Conservation (phyloP, 2,797 vertebrate species). For the Muscicapa striata region DNA sequence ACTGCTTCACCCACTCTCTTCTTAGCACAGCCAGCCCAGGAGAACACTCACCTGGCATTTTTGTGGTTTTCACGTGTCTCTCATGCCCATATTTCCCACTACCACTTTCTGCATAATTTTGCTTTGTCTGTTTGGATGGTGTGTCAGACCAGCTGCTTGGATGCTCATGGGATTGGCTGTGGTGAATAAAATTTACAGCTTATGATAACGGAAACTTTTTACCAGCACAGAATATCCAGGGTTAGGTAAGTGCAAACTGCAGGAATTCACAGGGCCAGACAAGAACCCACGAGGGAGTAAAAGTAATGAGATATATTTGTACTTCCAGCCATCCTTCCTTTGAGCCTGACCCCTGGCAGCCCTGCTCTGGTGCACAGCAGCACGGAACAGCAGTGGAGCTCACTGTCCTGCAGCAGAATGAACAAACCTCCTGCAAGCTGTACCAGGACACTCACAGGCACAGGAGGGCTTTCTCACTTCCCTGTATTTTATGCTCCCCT, state of each 20-base stretch:
- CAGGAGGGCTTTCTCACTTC: neutral
- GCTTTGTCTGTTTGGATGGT: neutral
- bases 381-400: neutral
- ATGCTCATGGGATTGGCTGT: neutral
- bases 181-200: neutral
- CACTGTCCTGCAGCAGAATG: neutral
- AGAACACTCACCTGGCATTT: neutral
- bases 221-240: neutral
- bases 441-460: neutral
- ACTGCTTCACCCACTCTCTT: neutral
- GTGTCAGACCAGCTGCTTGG: slow-evolving; percentile 16
- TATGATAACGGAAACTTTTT: neutral
- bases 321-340: neutral
- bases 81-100: neutral
- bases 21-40: neutral
- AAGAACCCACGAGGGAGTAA: neutral
- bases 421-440: neutral
- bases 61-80: neutral
- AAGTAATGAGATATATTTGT: neutral
- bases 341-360: neutral
- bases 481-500: neutral
- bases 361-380: neutral
- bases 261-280: neutral
- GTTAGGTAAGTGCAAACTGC: neutral
- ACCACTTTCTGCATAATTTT: neutral